These are phyloP conservation scores for Phataginus tetradactyla DNA, from an alignment of 2,797 vertebrate genomes.

Conservation along the genomic window DNA sequence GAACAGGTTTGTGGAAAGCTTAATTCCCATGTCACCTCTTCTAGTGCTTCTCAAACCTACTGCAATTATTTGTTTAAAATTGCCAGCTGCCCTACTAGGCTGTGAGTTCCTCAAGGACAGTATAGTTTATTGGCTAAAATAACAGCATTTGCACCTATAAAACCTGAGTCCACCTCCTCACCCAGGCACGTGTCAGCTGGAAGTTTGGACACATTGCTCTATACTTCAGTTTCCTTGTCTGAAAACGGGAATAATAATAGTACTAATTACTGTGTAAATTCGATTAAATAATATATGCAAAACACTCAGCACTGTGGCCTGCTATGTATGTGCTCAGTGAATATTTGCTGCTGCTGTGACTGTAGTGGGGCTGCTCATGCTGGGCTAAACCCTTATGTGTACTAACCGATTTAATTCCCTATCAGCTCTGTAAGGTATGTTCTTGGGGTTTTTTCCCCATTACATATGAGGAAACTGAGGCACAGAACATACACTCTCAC, in stretches of 20 bases:
- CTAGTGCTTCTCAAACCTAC: neutral
- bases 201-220: neutral
- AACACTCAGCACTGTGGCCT: neutral
- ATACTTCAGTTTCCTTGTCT: neutral
- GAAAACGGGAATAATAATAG: neutral
- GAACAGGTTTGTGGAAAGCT: constrained; percentile 14
- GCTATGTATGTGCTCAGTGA: neutral
- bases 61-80: neutral
- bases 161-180: neutral
- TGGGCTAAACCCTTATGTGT: neutral
- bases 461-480: constrained; percentile 17
- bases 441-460: neutral
- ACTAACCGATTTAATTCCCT: neutral
- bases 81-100: neutral
- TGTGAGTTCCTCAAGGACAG: neutral
- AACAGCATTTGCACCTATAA: neutral
- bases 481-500: neutral
- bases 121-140: neutral
- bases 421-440: neutral
- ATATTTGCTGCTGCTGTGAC: neutral
- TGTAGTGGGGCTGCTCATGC: too few species aligned
- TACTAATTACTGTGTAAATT: neutral
- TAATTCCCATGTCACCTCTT: neutral
- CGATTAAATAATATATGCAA: neutral
- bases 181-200: neutral